A percentile compares a stretch with the other conserved stretches of the same genome.
These are phyloP conservation scores for Lycopodina hypogea DNA, from an alignment of 37 sponge, comb jelly and placozoan species.

Conservation along the genomic window DNA sequence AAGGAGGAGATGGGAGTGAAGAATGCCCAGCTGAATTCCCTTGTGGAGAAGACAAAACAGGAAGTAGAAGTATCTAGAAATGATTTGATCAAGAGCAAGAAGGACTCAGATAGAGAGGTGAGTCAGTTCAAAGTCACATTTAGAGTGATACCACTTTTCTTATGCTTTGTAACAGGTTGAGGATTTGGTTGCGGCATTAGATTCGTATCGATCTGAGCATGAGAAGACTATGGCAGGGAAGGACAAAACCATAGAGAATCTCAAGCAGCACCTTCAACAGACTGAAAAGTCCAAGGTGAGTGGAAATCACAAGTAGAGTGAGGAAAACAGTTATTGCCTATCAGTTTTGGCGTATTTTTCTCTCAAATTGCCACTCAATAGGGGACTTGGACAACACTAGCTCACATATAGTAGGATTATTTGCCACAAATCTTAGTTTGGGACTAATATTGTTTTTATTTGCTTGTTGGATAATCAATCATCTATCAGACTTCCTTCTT, in stretches of 20 bases:
- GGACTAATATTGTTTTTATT: too few species aligned
- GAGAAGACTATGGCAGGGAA: slow-evolving; percentile 30
- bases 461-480: too few species aligned
- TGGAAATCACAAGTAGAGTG: too few species aligned
- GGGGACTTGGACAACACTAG: too few species aligned
- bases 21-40: background rate
- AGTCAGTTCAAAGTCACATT: background rate
- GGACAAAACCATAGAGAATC: slow-evolving; percentile 31
- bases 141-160: background rate
- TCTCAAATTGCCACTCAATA: too few species aligned
- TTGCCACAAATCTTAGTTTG: too few species aligned
- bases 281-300: slow-evolving; percentile 22
- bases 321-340: too few species aligned
- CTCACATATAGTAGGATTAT: too few species aligned
- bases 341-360: too few species aligned
- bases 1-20: background rate
- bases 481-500: too few species aligned
- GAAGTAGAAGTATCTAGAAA: slow-evolving; percentile 3
- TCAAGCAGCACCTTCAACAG: slow-evolving; percentile 17
- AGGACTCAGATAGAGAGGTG: slow-evolving; percentile 21
- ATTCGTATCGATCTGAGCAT: slow-evolving; percentile 50
- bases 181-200: slow-evolving; percentile 39
- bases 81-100: slow-evolving; percentile 16
- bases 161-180: slow-evolving; percentile 9
- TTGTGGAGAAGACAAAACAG: slow-evolving; percentile 18